Evolutionary conservation across 53 echinoderm and acorn worm species (phyloP), one percentile per base, ranked within the genome.

Genomic region (Holothuria scabra): DNA sequence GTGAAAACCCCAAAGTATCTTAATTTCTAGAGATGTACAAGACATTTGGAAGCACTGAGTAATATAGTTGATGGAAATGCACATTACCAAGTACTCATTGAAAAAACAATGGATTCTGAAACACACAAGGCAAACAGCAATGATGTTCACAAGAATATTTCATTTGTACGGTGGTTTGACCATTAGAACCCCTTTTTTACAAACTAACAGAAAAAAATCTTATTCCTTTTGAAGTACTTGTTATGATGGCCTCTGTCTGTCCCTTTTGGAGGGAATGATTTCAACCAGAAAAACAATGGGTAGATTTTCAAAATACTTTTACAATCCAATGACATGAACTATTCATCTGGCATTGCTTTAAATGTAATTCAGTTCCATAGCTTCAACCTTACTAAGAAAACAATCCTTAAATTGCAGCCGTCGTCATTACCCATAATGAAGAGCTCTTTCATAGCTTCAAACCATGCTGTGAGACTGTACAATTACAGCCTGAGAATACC

Each of bases 21-120:
- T 22, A 23, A 35, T 70, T 37, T 22, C 23, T 81, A 64, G 82
- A 81, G 62, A 81, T 81, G 82, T 81, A 81, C 82, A 81, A 61
- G 65, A 81, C 41, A n/a, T 61, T 80, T 81, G 82, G 82, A 81
- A 81, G 82, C 82, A 81, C 82, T 81, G 82, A 81, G 82, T 81
- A 81, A 81, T 64, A 81, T 79, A 79, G 48, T 79, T 79, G 82
- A 81, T 81, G 82, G 82, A 81, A 81, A 81, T 81, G 82, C 82
- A 81, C 82, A 81, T 81, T 81, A 81, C 82, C 82, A 29, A 81
- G 82, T 81, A 81, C 82, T 81, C 62, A 38, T 63, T 22, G 44
- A 62, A 35, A 70, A 10, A 81, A 35, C 52, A 78, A 78, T 25
- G 29, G 29, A 78, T 78, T 78, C 58, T 78, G 78, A 78, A 78